Evolutionary conservation across 2,888 invertebrate genomes (phyloP).

Genomic region (Drosophila sordidula): DNA sequence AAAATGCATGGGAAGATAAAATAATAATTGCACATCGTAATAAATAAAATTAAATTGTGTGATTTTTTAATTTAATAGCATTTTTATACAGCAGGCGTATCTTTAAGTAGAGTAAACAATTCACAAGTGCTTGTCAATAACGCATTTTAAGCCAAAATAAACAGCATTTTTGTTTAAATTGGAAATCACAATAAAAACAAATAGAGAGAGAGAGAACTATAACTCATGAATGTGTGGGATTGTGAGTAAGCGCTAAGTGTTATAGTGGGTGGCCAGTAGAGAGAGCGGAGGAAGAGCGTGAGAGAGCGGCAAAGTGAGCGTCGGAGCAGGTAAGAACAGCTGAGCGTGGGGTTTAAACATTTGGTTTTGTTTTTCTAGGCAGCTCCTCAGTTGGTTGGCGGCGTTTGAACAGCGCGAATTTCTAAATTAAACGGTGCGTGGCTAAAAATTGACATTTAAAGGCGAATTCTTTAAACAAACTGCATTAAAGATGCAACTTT

Average conservation of each 20-base stretch:
- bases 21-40: neutral
- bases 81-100: neutral
- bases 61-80: neutral
- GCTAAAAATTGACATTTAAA: neutral
- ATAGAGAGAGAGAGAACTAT: neutral
- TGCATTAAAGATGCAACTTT: neutral
- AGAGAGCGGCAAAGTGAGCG: constrained; percentile 8
- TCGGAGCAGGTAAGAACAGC: constrained; percentile 54
- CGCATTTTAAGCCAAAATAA: constrained; percentile 9
- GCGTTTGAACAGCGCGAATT: constrained; percentile 35
- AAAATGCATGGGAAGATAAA: neutral
- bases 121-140: constrained; percentile 13
- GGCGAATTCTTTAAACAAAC: too few species aligned
- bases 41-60: too few species aligned
- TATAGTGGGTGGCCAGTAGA: neutral
- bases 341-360: constrained; percentile 38
- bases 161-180: constrained; percentile 3
- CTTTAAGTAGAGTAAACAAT: constrained; percentile 2
- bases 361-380: constrained; percentile 32
- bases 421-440: constrained; percentile 1
- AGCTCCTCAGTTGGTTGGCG: constrained; percentile 38
- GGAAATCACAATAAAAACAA: neutral
- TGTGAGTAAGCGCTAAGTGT: neutral
- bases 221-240: constrained; percentile 2
- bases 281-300: constrained; percentile 3